These are phyloP conservation scores for Symphodus melops DNA, from an alignment of 2,113 vertebrate genomes.

Conservation along the genomic window DNA sequence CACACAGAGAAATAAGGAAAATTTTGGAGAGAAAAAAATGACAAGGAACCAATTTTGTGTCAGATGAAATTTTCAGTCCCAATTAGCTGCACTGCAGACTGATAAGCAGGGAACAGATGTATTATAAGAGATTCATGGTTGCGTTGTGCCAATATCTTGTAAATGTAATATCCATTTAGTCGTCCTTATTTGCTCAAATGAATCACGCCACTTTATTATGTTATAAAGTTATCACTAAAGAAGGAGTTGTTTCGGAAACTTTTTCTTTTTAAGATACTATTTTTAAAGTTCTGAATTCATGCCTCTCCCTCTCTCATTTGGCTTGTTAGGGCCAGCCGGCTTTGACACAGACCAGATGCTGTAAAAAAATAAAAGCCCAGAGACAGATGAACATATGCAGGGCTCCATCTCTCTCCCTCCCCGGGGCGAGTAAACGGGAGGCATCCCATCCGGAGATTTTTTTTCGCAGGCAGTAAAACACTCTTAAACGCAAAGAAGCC, in stretches of 20 bases:
- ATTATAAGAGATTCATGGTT: too few relatives aligned
- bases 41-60: too few relatives aligned
- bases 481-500: slow-evolving; percentile 37
- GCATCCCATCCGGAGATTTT: slow-evolving; percentile 39
- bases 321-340: slow-evolving; percentile 13
- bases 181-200: background rate
- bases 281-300: background rate
- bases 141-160: too few relatives aligned
- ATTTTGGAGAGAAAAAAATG: too few relatives aligned
- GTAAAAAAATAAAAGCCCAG: slow-evolving; percentile 36
- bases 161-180: too few relatives aligned
- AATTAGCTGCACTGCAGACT: too few relatives aligned
- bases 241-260: background rate
- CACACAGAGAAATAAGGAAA: too few relatives aligned
- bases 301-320: slow-evolving; percentile 2
- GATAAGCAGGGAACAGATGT: too few relatives aligned
- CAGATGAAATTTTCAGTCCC: too few relatives aligned
- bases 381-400: slow-evolving; percentile 50
- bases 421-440: slow-evolving; percentile 29
- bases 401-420: slow-evolving; percentile 28
- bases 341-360: slow-evolving; percentile 53
- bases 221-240: too few relatives aligned
- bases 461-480: slow-evolving; percentile 48
- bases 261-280: background rate
- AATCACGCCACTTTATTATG: background rate